Base-by-base conservation (phyloP, 2,888 invertebrate genomes). In the Cephus pygmeus region DNA sequence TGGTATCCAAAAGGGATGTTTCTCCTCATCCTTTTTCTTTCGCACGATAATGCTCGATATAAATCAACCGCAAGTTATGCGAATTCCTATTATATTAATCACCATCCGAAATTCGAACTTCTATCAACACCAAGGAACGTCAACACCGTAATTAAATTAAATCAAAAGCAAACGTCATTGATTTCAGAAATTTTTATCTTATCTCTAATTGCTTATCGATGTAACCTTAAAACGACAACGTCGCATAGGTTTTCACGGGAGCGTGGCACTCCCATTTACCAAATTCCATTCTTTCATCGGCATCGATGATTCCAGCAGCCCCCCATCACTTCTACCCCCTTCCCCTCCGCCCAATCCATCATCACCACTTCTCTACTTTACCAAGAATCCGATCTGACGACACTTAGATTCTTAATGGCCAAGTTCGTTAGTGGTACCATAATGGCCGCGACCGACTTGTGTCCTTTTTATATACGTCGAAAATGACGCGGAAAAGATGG, bases 271-370 rank as follows among this genome's bases (percentile, higher is more conserved):
- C 88, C 89, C 89, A 87, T 89, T 89, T 88, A 87, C 88, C 85
- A 86, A 90, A 90, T 90, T 90, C 89, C 89, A 87, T 87, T 87
- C 90, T 89, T 89, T 87, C 89, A 88, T 88, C 88, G 87, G 82
- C 88, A 87, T 85, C 85, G 88, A 88, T 88, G 86, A 15, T 71
- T 71, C 71, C 30, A 33, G 40, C 40, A 23, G 23, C 6, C 12
- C 15, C 34, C 34, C 34, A 12, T 12, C 12, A 12, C 36, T 36
- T 12, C 36, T 36, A 12, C 34, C 34, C 34, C 34, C 34, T 0
- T 9, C 40, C 12, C 12, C 3, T 0, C 36, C 12, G 4, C 15
- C 0, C 15, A 4, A 23, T 15, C 56, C 56, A 56, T 4, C 56
- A 56, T 23, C 23, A 1, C 9, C 23, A 4, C 23, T 56, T 56